These are phyloP conservation scores for Sebastiscus tertius DNA, from an alignment of 2,797 vertebrate species.

Conservation along the genomic window DNA sequence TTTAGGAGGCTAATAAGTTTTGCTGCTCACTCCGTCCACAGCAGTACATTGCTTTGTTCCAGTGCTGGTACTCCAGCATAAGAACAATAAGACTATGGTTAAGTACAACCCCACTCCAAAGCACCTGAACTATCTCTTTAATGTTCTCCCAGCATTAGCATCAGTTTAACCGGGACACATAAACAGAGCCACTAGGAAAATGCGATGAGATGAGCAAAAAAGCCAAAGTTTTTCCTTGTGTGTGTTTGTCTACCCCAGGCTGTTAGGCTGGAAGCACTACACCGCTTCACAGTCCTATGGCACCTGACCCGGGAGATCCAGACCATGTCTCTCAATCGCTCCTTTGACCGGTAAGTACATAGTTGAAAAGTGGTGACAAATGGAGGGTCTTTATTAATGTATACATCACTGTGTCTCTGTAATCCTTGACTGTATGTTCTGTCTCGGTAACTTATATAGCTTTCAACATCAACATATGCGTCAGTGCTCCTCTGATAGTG, in stretches of 20 bases:
- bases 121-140: background rate
- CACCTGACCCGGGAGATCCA: conserved; percentile 97
- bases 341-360: conserved; percentile 91
- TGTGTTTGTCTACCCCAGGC: conserved; percentile 61
- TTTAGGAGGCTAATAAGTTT: no score
- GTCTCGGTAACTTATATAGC: background rate
- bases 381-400: background rate
- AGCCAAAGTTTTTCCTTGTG: background rate
- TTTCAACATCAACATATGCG: background rate
- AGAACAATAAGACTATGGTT: no score
- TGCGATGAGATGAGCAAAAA: conserved; percentile 14
- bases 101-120: no score
- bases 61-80: no score
- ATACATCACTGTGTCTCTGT: background rate
- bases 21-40: no score
- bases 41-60: no score
- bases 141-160: background rate
- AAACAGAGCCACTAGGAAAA: background rate
- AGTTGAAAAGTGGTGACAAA: background rate
- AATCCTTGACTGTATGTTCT: background rate
- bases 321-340: conserved; percentile 90
- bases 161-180: background rate
- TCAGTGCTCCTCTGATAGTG: background rate
- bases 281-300: conserved; percentile 96
- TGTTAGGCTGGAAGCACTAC: conserved; percentile 91